These are phyloP conservation scores for Chlamydotis undulata DNA, from an alignment of 2,113 vertebrate species.

Conservation along the genomic window DNA sequence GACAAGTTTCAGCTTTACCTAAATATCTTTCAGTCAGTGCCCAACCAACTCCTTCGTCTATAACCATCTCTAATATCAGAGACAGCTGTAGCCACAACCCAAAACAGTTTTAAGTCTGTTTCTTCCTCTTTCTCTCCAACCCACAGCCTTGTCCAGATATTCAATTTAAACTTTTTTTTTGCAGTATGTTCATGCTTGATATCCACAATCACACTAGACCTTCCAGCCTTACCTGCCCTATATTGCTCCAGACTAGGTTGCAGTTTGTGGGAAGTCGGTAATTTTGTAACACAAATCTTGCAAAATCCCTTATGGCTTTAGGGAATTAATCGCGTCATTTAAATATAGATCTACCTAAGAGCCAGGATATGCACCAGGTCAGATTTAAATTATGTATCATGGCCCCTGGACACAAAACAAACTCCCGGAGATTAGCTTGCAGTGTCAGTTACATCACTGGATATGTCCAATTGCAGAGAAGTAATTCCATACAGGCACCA, in stretches of 20 bases:
- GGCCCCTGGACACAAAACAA: background rate
- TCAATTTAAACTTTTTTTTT: background rate
- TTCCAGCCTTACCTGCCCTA: background rate
- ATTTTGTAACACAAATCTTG: background rate
- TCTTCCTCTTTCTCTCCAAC: background rate
- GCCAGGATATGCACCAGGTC: background rate
- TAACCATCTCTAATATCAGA: background rate
- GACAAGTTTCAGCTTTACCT: background rate
- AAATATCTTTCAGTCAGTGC: background rate
- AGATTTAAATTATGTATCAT: conserved; percentile 17
- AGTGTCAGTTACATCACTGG: background rate
- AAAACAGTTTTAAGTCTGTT: background rate
- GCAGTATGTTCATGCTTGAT: background rate
- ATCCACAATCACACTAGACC: background rate
- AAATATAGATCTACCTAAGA: background rate
- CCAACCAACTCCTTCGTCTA: background rate
- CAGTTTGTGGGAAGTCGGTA: background rate
- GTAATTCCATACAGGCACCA: background rate
- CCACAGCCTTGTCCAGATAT: background rate
- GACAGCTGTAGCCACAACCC: background rate
- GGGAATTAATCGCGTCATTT: background rate
- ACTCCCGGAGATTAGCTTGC: background rate
- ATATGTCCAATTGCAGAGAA: background rate
- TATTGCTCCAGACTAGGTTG: background rate
- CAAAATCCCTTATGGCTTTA: background rate